Conservation (phyloP, 2,888 invertebrate species). For the Steinernema carpocapsae region DNA sequence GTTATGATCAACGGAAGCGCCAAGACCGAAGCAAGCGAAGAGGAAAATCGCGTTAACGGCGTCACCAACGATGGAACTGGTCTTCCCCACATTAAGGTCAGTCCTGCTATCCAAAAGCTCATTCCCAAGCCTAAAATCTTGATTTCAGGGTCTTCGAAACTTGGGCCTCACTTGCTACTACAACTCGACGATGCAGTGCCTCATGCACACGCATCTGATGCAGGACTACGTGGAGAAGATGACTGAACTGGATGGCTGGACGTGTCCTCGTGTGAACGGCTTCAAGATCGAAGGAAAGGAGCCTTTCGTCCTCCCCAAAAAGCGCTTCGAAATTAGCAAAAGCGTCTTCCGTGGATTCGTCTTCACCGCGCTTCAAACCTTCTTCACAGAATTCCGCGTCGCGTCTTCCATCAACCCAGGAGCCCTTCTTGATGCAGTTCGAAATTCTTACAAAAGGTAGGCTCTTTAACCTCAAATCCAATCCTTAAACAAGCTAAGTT, state of each 20-base stretch:
- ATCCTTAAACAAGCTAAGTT: neutral
- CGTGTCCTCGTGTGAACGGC: neutral
- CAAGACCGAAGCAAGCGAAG: too few relatives aligned
- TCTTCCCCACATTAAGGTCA: constrained; percentile 19
- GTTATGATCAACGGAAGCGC: too few relatives aligned
- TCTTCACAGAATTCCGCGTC: constrained; percentile 85
- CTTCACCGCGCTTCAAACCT: constrained; percentile 77
- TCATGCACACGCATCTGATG: constrained; percentile 55
- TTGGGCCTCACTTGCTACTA: constrained; percentile 66
- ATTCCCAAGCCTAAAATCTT: neutral
- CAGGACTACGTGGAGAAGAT: constrained; percentile 45
- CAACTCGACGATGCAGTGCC: constrained; percentile 62
- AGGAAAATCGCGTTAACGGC: too few relatives aligned
- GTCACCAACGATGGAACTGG: neutral
- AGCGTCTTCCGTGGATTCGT: constrained; percentile 27
- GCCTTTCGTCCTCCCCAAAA: constrained; percentile 13
- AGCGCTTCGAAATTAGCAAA: constrained; percentile 3
- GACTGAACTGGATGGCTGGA: neutral
- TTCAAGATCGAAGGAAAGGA: constrained; percentile 25
- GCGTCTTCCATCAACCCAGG: constrained; percentile 90
- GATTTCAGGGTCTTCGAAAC: constrained; percentile 55
- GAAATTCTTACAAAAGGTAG: constrained; percentile 6
- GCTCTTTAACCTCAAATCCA: neutral
- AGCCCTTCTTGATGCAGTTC: constrained; percentile 73
- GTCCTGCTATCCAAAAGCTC: neutral